Evolutionary conservation across 2,797 vertebrate genomes (phyloP).

Genomic region (Bucorvus abyssinicus): DNA sequence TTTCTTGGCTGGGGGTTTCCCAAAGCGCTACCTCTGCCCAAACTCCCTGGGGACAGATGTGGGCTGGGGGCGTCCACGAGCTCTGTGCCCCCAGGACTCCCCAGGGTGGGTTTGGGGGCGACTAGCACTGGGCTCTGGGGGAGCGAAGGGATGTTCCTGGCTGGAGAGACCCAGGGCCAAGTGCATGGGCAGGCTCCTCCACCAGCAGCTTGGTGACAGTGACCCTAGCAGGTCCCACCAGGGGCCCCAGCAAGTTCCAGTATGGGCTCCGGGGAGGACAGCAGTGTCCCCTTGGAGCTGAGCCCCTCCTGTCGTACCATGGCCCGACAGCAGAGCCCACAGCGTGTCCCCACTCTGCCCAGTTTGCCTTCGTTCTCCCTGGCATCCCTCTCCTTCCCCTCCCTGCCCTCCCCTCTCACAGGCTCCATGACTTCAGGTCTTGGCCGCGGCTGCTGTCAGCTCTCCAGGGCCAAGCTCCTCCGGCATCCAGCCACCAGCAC

Average conservation of each 20-base stretch:
- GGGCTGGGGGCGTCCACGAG: too few relatives aligned
- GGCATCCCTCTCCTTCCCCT: neutral
- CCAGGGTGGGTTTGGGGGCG: too few relatives aligned
- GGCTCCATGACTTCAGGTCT: neutral
- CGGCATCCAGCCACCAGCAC: neutral
- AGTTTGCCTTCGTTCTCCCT: accelerated
- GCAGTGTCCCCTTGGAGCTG: neutral
- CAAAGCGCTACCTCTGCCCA: neutral
- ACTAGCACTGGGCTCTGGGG: accelerated
- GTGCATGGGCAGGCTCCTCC: neutral
- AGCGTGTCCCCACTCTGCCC: accelerated
- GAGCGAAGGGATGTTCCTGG: neutral
- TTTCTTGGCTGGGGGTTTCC: neutral
- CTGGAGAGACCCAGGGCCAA: neutral
- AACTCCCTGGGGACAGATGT: accelerated
- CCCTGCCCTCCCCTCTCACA: too few relatives aligned
- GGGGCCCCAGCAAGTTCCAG: neutral
- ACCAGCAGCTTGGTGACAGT: neutral
- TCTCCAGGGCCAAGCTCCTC: neutral
- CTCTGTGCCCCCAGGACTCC: neutral
- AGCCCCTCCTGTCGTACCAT: accelerated
- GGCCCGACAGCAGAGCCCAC: accelerated
- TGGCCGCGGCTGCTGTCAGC: neutral
- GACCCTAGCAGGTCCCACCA: neutral
- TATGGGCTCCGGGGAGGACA: accelerated